Base-by-base conservation (phyloP, 2,888 invertebrate species). In the Euproctis similis region DNA sequence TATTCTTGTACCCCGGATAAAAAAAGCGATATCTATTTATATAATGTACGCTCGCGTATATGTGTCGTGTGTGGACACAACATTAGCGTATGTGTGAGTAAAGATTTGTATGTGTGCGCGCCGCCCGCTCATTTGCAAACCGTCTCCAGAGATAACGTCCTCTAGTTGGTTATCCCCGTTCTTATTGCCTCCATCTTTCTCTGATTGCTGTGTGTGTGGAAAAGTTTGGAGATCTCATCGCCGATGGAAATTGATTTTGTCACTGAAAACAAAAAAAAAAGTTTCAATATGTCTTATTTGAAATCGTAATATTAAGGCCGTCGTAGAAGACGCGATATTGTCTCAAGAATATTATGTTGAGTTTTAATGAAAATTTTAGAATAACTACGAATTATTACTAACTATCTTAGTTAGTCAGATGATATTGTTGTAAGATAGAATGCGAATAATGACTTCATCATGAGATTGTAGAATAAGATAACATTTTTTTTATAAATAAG, bases 1-100 rank as follows among this genome's bases (percentile, higher is more conserved):
- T 62, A 78, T 81, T 82, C 84, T 81, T 81, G 76, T 80, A 74
- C 80, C 80, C 74, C 72, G 81, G 81, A 82, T 82, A 82, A 84
- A 84, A 72, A 84, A 84, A 84, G 68, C 82, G 80, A 82, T 82
- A 82, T 81, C 82, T 84, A 82, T 84, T 84, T 84, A 84, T 84
- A 81, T 80, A 81, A 80, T 75, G 81, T 82, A 77, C 67, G 73
- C 71, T 70, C 70, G 73, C 69, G 64, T 69, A 68, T 69, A 66
- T 59, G 68, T 59, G 51, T 46, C 65, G 66, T 68, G 66, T 80
- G 76, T 69, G 78, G 65, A 78, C 74, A 59, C 51, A 54, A 59
- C 68, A 70, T 74, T 75, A 76, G 59, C 64, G 64, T 57, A 65
- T 58, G 68, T 46, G 67, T 56, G 63, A 50, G 55, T 36, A 46